Evolutionary conservation across 2,113 vertebrate species (phyloP).

Genomic region (Tylochromis polylepis): DNA sequence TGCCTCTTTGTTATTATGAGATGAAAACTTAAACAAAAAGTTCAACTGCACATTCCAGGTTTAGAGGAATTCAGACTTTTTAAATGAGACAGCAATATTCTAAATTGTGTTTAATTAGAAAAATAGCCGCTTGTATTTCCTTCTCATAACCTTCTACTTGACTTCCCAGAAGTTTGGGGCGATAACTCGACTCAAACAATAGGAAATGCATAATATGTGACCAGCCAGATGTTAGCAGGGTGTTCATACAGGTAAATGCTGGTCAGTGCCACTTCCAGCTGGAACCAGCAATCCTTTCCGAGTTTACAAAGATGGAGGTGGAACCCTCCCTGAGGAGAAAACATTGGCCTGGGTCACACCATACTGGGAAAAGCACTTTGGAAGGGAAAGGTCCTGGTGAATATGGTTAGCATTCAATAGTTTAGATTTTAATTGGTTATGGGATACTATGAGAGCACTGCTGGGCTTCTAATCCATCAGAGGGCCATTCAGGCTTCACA

Average conservation of each 20-base stretch:
- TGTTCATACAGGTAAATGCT: not conserved
- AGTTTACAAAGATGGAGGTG: not conserved
- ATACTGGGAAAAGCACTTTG: conserved; percentile 15
- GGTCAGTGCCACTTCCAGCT: not conserved
- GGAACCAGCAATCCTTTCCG: not conserved
- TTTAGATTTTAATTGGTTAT: not conserved
- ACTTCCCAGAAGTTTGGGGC: not conserved
- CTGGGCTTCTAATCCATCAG: not conserved
- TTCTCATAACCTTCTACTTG: not conserved
- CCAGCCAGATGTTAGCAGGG: not conserved
- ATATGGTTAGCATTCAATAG: not conserved
- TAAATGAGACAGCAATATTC: not conserved
- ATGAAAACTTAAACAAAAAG: not conserved
- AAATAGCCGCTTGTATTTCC: not conserved
- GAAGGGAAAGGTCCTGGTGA: not conserved
- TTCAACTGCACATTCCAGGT: not conserved
- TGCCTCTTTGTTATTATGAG: not conserved
- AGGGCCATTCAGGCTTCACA: not conserved
- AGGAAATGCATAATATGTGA: not conserved
- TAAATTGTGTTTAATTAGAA: not conserved
- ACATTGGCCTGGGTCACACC: conserved; percentile 38
- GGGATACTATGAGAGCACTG: not conserved
- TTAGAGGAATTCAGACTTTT: not conserved
- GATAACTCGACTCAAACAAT: not conserved
- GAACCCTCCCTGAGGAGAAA: conserved; percentile 10